A percentile compares a stretch with the other conserved stretches of the same genome.
These are phyloP conservation scores for Silurus asotus DNA, from an alignment of 2,113 vertebrate genomes.

Conservation along the genomic window DNA sequence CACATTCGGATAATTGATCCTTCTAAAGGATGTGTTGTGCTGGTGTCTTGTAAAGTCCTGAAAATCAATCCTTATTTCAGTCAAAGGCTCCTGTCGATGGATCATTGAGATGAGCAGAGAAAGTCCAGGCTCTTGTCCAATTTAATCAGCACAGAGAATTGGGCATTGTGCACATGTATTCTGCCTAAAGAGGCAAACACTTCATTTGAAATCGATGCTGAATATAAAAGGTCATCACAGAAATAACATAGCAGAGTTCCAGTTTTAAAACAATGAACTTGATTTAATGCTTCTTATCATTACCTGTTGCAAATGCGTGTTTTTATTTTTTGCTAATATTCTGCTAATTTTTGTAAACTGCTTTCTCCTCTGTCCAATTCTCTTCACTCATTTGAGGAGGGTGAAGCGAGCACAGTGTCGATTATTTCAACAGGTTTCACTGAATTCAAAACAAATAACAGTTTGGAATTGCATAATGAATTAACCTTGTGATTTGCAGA, in stretches of 20 bases:
- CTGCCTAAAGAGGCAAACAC: constrained; percentile 30
- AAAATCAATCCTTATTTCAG: constrained; percentile 44
- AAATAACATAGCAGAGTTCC: not conserved
- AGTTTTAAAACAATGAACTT: constrained; percentile 8
- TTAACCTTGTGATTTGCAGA: constrained; percentile 15
- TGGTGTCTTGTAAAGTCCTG: constrained; percentile 20
- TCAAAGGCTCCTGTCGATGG: constrained; percentile 22
- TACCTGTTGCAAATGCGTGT: not conserved
- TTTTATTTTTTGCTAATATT: not conserved
- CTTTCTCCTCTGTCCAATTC: not conserved
- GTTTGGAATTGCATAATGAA: constrained; percentile 3
- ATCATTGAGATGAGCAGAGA: constrained; percentile 39
- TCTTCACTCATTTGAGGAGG: not conserved
- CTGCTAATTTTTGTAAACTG: too few species aligned
- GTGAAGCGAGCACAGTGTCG: not conserved
- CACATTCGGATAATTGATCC: constrained; percentile 49
- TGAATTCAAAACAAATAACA: not conserved
- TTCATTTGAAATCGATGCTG: constrained; percentile 27
- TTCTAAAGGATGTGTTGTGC: constrained; percentile 32
- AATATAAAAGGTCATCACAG: constrained; percentile 10
- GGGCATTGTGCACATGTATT: constrained; percentile 35
- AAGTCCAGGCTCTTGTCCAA: constrained; percentile 27
- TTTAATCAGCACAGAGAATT: constrained; percentile 42
- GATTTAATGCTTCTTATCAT: not conserved
- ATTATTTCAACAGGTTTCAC: not conserved